phyloP scores from a whole-genome alignment of 2,888 invertebrate species.

The Notodonta ziczac region DNA sequence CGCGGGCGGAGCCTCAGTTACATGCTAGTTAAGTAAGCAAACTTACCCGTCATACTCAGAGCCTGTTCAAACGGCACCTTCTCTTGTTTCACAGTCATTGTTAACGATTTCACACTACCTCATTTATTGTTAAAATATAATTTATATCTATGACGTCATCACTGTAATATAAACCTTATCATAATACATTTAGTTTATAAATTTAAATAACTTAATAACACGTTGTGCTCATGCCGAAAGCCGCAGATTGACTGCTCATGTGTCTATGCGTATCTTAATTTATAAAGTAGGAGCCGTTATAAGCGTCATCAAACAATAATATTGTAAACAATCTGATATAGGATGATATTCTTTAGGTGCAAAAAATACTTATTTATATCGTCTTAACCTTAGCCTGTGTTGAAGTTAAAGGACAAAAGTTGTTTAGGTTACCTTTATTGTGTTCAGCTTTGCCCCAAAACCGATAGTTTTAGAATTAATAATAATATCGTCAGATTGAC shows the following conservation, averaged over 20 bases:
- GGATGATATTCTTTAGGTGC: too few species aligned
- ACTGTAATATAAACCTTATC: not conserved
- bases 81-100: constrained; percentile 45
- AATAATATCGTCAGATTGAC: too few species aligned
- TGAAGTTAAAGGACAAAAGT: too few species aligned
- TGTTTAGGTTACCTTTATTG: too few species aligned
- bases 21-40: too few species aligned
- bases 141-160: not conserved
- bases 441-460: too few species aligned
- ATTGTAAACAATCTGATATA: not conserved
- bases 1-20: too few species aligned
- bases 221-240: not conserved
- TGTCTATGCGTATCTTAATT: not conserved
- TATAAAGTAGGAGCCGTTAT: not conserved
- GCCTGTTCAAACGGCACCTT: constrained; percentile 61
- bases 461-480: too few species aligned
- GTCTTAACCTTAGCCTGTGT: too few species aligned
- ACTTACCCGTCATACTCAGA: constrained; percentile 55
- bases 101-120: constrained; percentile 6
- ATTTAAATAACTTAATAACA: not conserved
- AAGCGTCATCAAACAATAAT: not conserved
- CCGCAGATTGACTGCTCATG: not conserved
- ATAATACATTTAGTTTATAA: not conserved
- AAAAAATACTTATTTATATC: too few species aligned
- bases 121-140: too few species aligned